These are phyloP conservation scores for Cathartes aura DNA, from an alignment of 2,113 vertebrate species.

Conservation along the genomic window DNA sequence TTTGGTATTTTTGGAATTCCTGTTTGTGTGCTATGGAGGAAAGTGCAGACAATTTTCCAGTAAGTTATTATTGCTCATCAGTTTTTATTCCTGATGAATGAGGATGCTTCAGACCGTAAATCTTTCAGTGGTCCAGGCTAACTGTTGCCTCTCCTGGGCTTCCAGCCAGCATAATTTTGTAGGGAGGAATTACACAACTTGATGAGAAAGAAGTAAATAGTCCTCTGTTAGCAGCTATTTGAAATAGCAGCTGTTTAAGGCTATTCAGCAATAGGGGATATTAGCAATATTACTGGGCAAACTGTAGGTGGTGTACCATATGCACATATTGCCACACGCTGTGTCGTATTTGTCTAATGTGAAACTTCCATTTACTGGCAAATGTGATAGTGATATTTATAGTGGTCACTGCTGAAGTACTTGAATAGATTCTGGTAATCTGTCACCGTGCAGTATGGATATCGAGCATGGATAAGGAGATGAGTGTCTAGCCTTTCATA, in stretches of 20 bases:
- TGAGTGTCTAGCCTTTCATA: neutral
- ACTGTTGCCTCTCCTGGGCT: conserved; percentile 41
- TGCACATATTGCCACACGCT: neutral
- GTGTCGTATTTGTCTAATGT: neutral
- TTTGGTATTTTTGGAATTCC: conserved; percentile 39
- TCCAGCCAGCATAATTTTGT: conserved; percentile 39
- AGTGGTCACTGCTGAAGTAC: neutral
- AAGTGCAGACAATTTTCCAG: conserved; percentile 40
- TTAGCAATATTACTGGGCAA: conserved; percentile 3
- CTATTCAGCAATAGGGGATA: neutral
- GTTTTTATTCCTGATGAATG: conserved; percentile 37
- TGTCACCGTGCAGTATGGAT: neutral
- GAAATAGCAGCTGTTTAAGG: conserved; percentile 43
- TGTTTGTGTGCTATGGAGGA: conserved; percentile 1
- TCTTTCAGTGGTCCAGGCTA: conserved; percentile 17
- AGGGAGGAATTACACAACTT: conserved; percentile 38
- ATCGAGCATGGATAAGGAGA: neutral
- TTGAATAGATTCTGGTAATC: neutral
- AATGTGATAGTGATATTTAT: neutral
- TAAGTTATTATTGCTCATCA: conserved; percentile 34
- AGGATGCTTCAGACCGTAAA: conserved; percentile 33
- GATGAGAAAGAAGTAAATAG: conserved; percentile 48
- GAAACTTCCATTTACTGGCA: neutral
- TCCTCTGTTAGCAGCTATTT: conserved; percentile 46
- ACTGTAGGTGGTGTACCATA: conserved; percentile 24